A percentile compares a stretch with the other conserved stretches of the same genome.
phyloP scores from a whole-genome alignment of 2,888 invertebrate species.

The Merodon equestris region DNA sequence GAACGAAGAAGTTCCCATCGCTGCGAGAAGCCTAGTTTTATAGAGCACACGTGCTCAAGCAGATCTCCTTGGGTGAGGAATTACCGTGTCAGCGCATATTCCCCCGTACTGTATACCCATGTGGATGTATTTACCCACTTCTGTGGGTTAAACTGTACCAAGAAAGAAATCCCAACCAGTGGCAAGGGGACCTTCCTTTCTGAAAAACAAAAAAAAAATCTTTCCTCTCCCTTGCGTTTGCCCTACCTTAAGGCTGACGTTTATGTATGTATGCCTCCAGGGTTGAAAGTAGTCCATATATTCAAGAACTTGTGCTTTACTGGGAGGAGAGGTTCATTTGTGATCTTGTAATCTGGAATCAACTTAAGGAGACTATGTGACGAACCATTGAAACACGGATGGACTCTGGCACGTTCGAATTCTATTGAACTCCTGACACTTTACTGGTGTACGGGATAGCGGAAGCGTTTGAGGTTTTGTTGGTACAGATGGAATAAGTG shows the following conservation, averaged over 20 bases:
- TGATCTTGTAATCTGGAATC: no score
- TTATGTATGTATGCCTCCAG: constrained; percentile 16
- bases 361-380: no score
- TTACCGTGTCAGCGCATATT: constrained; percentile 46
- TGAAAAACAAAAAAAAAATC: background rate
- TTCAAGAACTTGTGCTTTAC: background rate
- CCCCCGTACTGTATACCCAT: constrained; percentile 9
- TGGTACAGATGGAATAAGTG: no score
- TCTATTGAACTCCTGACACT: no score
- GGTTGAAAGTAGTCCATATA: constrained; percentile 9
- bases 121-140: no score
- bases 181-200: constrained; percentile 25
- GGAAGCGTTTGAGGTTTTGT: no score
- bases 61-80: constrained; percentile 50
- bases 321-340: background rate
- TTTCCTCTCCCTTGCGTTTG: constrained; percentile 27
- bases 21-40: constrained; percentile 61
- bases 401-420: no score
- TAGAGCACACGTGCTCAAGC: constrained; percentile 67
- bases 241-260: no score
- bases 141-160: constrained; percentile 58
- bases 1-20: constrained; percentile 39
- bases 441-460: no score
- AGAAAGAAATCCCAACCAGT: constrained; percentile 20
- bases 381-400: no score